These are phyloP conservation scores for Orthonevra nobilis DNA, from an alignment of 2,888 invertebrate species.

Conservation along the genomic window DNA sequence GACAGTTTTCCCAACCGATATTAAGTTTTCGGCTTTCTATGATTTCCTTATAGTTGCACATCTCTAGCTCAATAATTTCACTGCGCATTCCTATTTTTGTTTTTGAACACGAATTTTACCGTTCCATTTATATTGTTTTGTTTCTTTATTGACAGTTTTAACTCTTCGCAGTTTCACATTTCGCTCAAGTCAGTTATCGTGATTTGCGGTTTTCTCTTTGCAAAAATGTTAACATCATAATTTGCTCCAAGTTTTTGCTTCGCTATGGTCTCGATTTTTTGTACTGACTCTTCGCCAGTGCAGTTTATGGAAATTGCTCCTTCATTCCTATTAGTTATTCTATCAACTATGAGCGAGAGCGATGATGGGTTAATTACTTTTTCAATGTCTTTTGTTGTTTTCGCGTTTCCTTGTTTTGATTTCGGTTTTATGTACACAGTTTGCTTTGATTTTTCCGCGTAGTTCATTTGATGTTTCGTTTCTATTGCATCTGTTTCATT, in stretches of 20 bases:
- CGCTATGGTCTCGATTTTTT: background rate
- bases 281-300: background rate
- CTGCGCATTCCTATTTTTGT: background rate
- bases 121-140: background rate
- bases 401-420: background rate
- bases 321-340: background rate
- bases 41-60: too few relatives aligned
- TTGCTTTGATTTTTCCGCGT: background rate
- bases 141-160: slow-evolving; percentile 6
- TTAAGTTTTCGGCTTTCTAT: too few relatives aligned
- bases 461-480: background rate
- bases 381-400: slow-evolving; percentile 1
- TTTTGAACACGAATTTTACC: background rate
- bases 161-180: slow-evolving; percentile 2
- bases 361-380: background rate
- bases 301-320: slow-evolving; percentile 1
- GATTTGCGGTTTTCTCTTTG: slow-evolving; percentile 1
- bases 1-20: too few relatives aligned
- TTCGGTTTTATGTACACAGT: slow-evolving; percentile 7
- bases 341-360: background rate
- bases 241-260: background rate
- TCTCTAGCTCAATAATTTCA: too few relatives aligned
- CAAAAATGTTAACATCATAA: background rate
- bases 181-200: slow-evolving; percentile 11
- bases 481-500: background rate